These are phyloP conservation scores for Apoderus coryli DNA, from an alignment of 2,888 invertebrate species.

Conservation along the genomic window DNA sequence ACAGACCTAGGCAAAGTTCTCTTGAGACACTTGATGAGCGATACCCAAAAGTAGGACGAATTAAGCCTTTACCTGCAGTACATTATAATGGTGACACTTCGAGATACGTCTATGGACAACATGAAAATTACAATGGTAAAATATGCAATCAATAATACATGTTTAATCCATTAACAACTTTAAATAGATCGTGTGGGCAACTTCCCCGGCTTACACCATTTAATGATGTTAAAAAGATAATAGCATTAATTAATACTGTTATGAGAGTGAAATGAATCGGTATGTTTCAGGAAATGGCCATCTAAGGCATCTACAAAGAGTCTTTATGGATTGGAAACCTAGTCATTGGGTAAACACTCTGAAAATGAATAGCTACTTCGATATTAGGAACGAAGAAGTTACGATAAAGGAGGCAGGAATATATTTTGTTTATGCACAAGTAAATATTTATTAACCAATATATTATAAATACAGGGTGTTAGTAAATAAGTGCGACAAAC, in stretches of 20 bases:
- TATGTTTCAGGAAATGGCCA: conserved; percentile 46
- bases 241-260: neutral
- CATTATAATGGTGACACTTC: conserved; percentile 51
- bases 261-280: neutral
- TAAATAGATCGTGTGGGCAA: too few species aligned
- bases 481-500: too few species aligned
- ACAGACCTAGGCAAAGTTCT: too few species aligned
- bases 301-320: conserved; percentile 44
- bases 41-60: conserved; percentile 17
- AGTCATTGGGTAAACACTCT: conserved; percentile 46
- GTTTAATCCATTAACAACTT: too few species aligned
- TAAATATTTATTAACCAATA: conserved; percentile 21
- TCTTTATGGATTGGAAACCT: conserved; percentile 52
- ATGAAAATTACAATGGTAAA: conserved; percentile 45
- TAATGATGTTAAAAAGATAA: neutral
- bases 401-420: conserved; percentile 56
- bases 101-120: conserved; percentile 38
- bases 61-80: conserved; percentile 39
- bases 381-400: conserved; percentile 46
- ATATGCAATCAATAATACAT: too few species aligned
- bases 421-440: conserved; percentile 65
- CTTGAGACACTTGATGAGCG: conserved; percentile 16
- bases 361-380: conserved; percentile 46
- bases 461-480: neutral
- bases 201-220: too few species aligned